Base-by-base conservation (phyloP, 2,113 vertebrate species). In the Marcusenius ussheri region DNA sequence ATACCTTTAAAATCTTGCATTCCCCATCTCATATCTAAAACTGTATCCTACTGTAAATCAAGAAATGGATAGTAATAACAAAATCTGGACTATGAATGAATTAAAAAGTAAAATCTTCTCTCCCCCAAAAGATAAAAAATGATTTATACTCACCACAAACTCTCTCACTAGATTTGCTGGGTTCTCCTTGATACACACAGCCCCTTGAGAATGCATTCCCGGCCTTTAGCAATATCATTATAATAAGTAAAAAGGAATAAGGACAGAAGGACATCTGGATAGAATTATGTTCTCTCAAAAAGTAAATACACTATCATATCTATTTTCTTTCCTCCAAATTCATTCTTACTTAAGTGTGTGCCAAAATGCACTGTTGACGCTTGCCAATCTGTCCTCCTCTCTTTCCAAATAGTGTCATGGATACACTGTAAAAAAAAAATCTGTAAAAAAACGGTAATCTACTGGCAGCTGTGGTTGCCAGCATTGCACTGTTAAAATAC, bases 311-410 rank as follows among this genome's bases (percentile, higher is more conserved):
- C 58, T 7, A n/a, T 27, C 35, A 83, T 35, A 35, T 83, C 15
- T 19, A 21, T 83, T 83, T 83, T 83, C 58, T 58, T 39, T 31
- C 77, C 77, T 31, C 77, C 2, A 83, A 83, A 83, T 83, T 15
- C 77, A 83, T 13, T 83, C 74, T 80, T 42, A 42, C 35, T 83
- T 83, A 13, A 83, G 19, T 88, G 5, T 51, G 50, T 51, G 3
- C 50, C 13, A 51, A 51, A 51, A 51, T 51, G 1, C 88, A 17
- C 42, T 70, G 42, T 46, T 47, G 62, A 39, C 24, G 1, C 21
- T 88, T 88, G 51, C 88, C 51, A 17, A 88, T 70, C 51, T 66
- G 56, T 49, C 88, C 88, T 74, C 58, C 56, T 58, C 21, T 62
- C 21, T 47, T 66, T 47, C 4, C 58, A 27, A 70, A 39, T 17